Evolutionary conservation across 2,888 invertebrate species (phyloP).

Genomic region (Myathropa florea): DNA sequence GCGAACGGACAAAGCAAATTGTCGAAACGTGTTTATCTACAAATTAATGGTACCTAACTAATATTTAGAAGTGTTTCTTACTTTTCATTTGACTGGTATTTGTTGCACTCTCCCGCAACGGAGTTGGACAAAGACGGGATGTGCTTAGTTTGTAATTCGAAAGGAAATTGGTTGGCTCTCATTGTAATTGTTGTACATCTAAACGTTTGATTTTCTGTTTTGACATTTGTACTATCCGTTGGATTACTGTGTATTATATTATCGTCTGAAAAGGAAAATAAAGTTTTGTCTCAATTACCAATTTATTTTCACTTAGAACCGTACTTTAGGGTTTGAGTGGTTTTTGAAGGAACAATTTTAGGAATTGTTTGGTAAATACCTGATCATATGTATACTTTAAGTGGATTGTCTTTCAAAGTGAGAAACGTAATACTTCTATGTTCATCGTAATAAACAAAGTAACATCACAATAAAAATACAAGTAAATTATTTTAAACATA

Average conservation of each 20-base stretch:
- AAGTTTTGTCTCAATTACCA: not conserved
- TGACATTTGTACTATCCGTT: slow-evolving; percentile 1
- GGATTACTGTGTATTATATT: not conserved
- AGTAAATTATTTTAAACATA: slow-evolving; percentile 43
- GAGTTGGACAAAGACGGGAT: not conserved
- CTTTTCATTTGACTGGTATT: not conserved
- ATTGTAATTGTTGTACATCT: not conserved
- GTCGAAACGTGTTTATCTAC: slow-evolving; percentile 47
- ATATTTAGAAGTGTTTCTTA: slow-evolving; percentile 28
- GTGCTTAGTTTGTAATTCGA: slow-evolving; percentile 3
- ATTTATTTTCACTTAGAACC: not conserved
- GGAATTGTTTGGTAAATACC: slow-evolving; percentile 15
- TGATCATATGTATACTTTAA: slow-evolving; percentile 11
- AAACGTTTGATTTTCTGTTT: not conserved
- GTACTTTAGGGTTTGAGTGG: not conserved
- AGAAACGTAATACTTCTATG: slow-evolving; percentile 17
- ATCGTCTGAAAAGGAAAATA: not conserved
- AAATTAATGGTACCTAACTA: slow-evolving; percentile 67
- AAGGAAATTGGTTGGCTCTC: not conserved
- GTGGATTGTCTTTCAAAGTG: slow-evolving; percentile 7
- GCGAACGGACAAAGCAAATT: no score
- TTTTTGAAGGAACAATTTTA: not conserved
- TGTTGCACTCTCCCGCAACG: not conserved
- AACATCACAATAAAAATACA: not conserved
- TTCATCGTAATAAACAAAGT: slow-evolving; percentile 21